Evolutionary conservation across 92 coral and sea anemone genomes (phyloP), one percentile per base, ranked within the genome.

Genomic region (Siderastrea radians): DNA sequence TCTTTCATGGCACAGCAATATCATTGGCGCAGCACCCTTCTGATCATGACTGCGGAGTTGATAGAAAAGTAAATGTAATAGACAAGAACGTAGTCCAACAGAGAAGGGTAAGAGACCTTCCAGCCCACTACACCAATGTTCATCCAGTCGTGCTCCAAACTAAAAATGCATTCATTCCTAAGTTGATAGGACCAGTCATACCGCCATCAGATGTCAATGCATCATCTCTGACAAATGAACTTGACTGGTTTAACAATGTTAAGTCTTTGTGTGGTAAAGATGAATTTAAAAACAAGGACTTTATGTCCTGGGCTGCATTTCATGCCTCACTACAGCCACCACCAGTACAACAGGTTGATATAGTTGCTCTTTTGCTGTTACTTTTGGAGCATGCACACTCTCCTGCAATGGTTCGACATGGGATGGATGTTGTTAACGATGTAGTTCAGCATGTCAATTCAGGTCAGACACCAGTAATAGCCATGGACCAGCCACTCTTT

Each of bases 1-100:
- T 90, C 19, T 91, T 91, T 71, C 89, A 91, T 76, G 91, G 94
- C 26, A 90, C 93, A 67, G 93, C 87, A 57, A 86, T 91, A 81
- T 91, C 88, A 60, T 67, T 86, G 12, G 88, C 80, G 59, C 88
- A 91, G 84, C 91, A 91, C 79, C 88, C 91, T 46, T 87, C 91
- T 53, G 55, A 54, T 59, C 79, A 74, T 38, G 74, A 83, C 75
- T 79, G 68, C 48, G 95, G 90, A 51, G 72, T 58, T 64, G 86
- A 92, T 45, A 84, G 90, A 26, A 68, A 48, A 15, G 64, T 44
- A 14, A 62, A 77, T 65, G 88, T 84, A 26, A 68, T 88, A 49
- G 19, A 51, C 81, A 84, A 49, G 51, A 80, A 68, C 52, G 67
- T 46, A 17, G 70, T 75, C 60, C 77, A 80, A 59, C 48, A 66